A percentile compares a stretch with the other conserved stretches of the same genome.
Evolutionary conservation across 2,797 vertebrate genomes (phyloP).

Genomic region (Strix occidentalis): DNA sequence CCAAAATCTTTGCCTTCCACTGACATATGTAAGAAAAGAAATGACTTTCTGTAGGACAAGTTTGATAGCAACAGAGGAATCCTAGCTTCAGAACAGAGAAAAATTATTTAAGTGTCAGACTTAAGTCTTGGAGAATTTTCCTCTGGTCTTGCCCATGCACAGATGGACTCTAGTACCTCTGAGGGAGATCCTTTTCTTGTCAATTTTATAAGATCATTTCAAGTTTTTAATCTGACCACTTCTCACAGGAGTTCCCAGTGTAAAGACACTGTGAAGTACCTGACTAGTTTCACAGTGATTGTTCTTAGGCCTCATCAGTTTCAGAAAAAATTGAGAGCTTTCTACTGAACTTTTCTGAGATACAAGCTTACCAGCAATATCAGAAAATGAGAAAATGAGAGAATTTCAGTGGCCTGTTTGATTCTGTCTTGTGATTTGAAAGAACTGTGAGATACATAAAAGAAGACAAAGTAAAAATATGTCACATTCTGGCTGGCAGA

Average conservation of each 20-base stretch:
- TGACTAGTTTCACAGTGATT: not conserved
- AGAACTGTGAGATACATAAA: accelerated
- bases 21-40: not conserved
- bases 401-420: not conserved
- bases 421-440: not conserved
- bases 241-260: not conserved
- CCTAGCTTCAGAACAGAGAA: not conserved
- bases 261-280: not conserved
- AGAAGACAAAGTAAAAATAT: not conserved
- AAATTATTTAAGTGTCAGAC: not conserved
- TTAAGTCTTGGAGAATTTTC: not conserved
- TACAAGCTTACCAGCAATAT: not conserved
- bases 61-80: not conserved
- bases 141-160: not conserved
- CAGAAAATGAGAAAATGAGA: not conserved
- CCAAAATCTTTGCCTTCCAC: not conserved
- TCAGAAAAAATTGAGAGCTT: not conserved
- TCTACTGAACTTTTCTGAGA: not conserved
- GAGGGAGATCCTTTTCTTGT: accelerated
- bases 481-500: not conserved
- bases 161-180: not conserved
- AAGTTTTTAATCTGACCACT: not conserved
- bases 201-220: not conserved
- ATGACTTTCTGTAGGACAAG: not conserved
- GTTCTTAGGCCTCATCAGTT: not conserved